Evolutionary conservation across 2,797 vertebrate genomes (phyloP), one percentile per base, ranked within the genome.

Genomic region (Threskiornis aethiopicus): DNA sequence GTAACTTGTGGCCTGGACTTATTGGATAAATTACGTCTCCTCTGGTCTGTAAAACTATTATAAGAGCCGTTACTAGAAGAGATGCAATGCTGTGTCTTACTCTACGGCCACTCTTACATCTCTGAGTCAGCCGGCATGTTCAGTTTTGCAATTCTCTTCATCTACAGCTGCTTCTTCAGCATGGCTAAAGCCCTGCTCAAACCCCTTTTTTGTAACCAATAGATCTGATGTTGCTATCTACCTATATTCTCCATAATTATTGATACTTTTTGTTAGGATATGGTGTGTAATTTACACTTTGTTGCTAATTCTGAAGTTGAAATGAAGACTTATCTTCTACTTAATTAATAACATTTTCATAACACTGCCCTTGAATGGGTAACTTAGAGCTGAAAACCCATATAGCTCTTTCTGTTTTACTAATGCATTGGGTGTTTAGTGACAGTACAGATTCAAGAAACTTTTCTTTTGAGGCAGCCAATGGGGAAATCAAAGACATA

Each of bases 101-200:
- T 37, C 37, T 37, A 37, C 2, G 5, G 11, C 17, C 13, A 35
- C 26, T 41, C 26, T 41, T 47, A 35, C 6, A 12, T 62, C 11
- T 85, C 39, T 59, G 25, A 17, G n/a, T 58, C 37, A 70, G 13
- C 5, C 0, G 2, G 1, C 1, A 7, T 9, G 10, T 9, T n/a
- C 39, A 52, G 8, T 59, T 94, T 67, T 91, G 20, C 6, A 14
- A 1, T 44, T 54, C 9, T 16, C 26, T 69, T 13, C 26, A 84
- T 39, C 20, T 62, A 21, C 20, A 62, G 7, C 31, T 72, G 16
- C 16, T 66, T 42, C 54, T 62, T 62, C 44, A 25, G 21, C 6
- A 5, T 25, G 10, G 5, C 8, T 76, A 70, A 79, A 87, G 11
- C 6, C 10, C 16, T n/a, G 6, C 13, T 28, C 33, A 85, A 54